Percentiles rank a stretch among this genome's conserved stretches.
Conservation (phyloP, 2,797 vertebrate genomes). For the Gila robusta region DNA sequence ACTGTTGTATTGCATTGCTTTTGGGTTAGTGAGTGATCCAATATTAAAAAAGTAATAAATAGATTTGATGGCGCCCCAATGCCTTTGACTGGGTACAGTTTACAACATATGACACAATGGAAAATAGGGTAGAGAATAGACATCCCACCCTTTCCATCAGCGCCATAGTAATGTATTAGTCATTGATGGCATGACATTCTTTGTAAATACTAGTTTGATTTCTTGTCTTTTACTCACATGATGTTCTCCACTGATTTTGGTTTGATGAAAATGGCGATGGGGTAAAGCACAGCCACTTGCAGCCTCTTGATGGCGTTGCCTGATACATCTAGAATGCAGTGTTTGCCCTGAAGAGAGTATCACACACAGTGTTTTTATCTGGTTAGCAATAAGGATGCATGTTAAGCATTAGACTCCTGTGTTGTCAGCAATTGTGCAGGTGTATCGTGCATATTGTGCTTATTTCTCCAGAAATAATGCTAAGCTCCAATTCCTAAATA, state of each 20-base stretch:
- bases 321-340: constrained; percentile 97
- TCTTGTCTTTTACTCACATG: constrained; percentile 84
- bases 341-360: constrained; percentile 87
- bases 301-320: constrained; percentile 98
- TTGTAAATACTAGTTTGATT: neutral
- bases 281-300: constrained; percentile 92
- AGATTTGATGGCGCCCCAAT: neutral
- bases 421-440: constrained; percentile 14
- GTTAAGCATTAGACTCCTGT: neutral
- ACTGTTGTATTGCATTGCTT: neutral
- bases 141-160: neutral
- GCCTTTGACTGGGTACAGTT: neutral
- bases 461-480: neutral
- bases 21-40: neutral
- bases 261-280: constrained; percentile 96
- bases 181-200: too few species aligned
- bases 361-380: constrained; percentile 1
- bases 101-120: neutral
- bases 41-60: neutral
- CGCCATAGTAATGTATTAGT: neutral
- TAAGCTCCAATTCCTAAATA: neutral
- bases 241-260: constrained; percentile 97
- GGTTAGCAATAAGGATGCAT: constrained; percentile 2
- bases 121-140: neutral
- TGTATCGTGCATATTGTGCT: neutral